Conservation (phyloP, 1,140 invertebrate species). For the Zaprionus gabonicus region DNA sequence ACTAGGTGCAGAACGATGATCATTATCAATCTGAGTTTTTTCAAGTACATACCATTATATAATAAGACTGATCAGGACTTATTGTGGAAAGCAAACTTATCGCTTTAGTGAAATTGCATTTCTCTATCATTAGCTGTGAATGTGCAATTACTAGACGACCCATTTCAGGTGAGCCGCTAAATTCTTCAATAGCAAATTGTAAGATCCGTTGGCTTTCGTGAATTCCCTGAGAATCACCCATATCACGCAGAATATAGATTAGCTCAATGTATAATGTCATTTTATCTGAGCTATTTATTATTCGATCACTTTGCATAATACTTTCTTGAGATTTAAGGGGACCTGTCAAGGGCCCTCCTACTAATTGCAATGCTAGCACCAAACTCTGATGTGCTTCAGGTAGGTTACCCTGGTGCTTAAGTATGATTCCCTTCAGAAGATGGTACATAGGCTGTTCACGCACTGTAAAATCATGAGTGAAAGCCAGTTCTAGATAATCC, state of each 20-base stretch:
- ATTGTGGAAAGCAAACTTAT: constrained; percentile 92
- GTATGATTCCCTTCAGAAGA: constrained; percentile 92
- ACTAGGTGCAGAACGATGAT: not conserved
- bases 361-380: constrained; percentile 88
- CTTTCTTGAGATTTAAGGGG: not conserved
- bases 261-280: constrained; percentile 95
- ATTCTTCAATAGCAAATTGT: constrained; percentile 91
- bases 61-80: constrained; percentile 92
- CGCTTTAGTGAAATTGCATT: constrained; percentile 92
- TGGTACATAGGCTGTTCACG: constrained; percentile 96
- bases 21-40: not conserved
- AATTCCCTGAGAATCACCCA: constrained; percentile 87
- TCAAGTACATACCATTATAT: constrained; percentile 86
- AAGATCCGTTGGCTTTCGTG: constrained; percentile 93
- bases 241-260: constrained; percentile 90
- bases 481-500: constrained; percentile 93
- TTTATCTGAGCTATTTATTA: constrained; percentile 89
- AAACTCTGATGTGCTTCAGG: constrained; percentile 92
- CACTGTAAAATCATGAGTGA: constrained; percentile 96
- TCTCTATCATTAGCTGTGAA: constrained; percentile 92
- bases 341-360: constrained; percentile 55
- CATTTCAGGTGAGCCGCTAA: constrained; percentile 92
- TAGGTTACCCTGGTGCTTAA: constrained; percentile 90
- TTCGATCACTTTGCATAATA: not conserved
- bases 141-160: constrained; percentile 92